Evolutionary conservation across 2,113 vertebrate species (phyloP).

Genomic region (Platysternon megacephalum): DNA sequence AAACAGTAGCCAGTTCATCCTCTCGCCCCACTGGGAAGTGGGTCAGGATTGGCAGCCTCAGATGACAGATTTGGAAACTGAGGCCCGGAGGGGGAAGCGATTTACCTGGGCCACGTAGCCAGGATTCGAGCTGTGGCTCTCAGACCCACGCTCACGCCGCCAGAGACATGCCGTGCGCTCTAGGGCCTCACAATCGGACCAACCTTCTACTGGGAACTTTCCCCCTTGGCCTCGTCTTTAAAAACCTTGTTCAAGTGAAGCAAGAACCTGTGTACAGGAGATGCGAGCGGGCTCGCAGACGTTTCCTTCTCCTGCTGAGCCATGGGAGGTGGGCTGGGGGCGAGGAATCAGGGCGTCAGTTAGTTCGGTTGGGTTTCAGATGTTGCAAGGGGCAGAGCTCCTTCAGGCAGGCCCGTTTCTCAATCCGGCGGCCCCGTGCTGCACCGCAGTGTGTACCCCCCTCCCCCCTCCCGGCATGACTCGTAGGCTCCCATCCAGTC

Average conservation of each 20-base stretch:
- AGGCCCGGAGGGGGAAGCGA: not conserved
- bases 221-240: not conserved
- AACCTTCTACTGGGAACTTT: not conserved
- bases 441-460: too few species aligned
- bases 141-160: not conserved
- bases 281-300: not conserved
- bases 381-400: not conserved
- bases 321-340: too few species aligned
- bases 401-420: not conserved
- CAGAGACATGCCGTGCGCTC: not conserved
- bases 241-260: not conserved
- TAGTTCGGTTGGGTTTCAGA: not conserved
- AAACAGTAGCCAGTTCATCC: slow-evolving; percentile 68
- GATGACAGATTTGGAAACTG: not conserved
- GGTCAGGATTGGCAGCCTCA: slow-evolving; percentile 42
- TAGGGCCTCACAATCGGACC: not conserved
- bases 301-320: not conserved
- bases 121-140: not conserved
- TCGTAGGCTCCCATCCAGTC: not conserved
- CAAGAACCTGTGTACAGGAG: not conserved
- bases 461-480: too few species aligned
- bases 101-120: not conserved
- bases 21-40: slow-evolving; percentile 60
- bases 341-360: not conserved
- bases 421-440: not conserved